Conservation (phyloP, 2,113 vertebrate species). For the Sula dactylatra region DNA sequence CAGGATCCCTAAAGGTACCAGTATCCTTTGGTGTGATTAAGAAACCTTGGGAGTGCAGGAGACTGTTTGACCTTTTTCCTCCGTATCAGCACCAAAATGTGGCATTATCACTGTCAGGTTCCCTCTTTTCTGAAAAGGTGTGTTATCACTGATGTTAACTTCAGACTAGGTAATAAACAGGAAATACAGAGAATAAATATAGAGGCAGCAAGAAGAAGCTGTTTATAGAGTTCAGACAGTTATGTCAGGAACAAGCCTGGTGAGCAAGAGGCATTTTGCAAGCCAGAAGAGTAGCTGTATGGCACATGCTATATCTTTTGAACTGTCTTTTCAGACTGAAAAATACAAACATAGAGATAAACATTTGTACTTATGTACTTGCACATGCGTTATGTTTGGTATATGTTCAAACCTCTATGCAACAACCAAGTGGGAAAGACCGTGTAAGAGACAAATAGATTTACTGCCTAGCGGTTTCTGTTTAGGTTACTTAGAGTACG, state of each 20-base stretch:
- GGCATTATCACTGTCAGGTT: neutral
- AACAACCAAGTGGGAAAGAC: neutral
- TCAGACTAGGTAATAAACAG: neutral
- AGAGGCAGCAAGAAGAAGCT: neutral
- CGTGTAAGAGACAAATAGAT: neutral
- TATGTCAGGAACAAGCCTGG: neutral
- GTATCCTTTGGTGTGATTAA: neutral
- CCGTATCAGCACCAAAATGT: neutral
- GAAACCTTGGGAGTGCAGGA: neutral
- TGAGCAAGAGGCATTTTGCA: neutral
- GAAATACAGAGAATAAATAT: neutral
- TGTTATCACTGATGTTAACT: neutral
- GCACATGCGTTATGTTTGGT: rapidly evolving
- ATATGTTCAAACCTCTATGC: rapidly evolving
- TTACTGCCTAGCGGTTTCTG: neutral
- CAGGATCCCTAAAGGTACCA: neutral
- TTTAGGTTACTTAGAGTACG: neutral
- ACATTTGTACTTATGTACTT: neutral
- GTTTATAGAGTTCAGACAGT: neutral
- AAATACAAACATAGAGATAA: neutral
- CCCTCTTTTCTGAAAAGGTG: neutral
- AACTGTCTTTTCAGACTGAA: neutral
- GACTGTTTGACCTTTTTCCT: neutral
- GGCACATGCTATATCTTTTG: neutral
- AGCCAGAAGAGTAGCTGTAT: neutral